phyloP scores from a whole-genome alignment of 1,140 invertebrate species.

The Eurosta solidaginis region DNA sequence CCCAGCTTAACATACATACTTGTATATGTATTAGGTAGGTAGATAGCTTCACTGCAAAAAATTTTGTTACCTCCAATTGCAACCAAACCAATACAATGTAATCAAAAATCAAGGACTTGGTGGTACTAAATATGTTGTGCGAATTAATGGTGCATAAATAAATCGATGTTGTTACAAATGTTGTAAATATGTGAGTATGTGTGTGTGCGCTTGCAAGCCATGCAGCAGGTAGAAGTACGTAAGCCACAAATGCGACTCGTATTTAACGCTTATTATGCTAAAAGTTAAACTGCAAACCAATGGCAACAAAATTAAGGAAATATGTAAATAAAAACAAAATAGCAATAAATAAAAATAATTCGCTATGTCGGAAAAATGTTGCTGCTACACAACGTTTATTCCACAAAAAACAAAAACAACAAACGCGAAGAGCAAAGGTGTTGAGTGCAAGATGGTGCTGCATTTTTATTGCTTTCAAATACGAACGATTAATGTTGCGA shows the following conservation, averaged over 20 bases:
- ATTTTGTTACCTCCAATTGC: not conserved
- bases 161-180: not conserved
- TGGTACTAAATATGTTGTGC: not conserved
- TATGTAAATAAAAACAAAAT: conserved; percentile 6
- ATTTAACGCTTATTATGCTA: not conserved
- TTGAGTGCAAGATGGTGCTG: not conserved
- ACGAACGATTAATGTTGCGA: conserved; percentile 10
- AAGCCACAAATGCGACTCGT: not conserved
- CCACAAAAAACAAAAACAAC: not conserved
- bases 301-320: not conserved
- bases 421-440: not conserved
- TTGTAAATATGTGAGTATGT: too few relatives aligned
- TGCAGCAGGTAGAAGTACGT: not conserved
- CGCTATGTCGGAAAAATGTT: conserved; percentile 7
- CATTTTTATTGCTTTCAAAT: conserved; percentile 12
- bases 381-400: not conserved
- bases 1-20: not conserved
- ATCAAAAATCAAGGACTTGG: conserved; percentile 23
- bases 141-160: conserved; percentile 17
- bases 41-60: not conserved
- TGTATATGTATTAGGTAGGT: not conserved
- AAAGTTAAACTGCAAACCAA: not conserved
- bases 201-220: not conserved
- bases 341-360: not conserved
- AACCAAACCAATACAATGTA: not conserved